Evolutionary conservation across 37 sponge, comb jelly and placozoan species (phyloP), one percentile per base, ranked within the genome.

Genomic region (Halichondria panicea): DNA sequence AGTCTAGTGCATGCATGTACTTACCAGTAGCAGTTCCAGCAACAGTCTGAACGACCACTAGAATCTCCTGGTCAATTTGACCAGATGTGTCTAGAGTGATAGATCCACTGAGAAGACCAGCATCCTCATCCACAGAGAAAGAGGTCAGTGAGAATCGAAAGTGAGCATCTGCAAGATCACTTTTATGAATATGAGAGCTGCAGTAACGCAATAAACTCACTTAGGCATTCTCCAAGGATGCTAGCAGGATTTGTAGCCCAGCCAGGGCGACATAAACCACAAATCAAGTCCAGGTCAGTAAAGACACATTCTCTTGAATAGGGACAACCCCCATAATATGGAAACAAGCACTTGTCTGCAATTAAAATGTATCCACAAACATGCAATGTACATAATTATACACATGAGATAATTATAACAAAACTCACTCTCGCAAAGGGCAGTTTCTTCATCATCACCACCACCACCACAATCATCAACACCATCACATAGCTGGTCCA

Each of bases 391-490:
- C 11, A 59, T 25, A 59, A 8, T 25, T 11, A 8, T 8, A 24
- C 25, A 48, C 13, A 18, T 8, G 11, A 11, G 11, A 59, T 21
- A 25, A n/a, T 59, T 8, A 22, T 12, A 53, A 12, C 13, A 36
- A 18, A 8, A 71, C 71, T 71, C 12, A 71, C 71, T 71, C 19
- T 71, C 71, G 38, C 71, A 71, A 1, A 71, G 32, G 7, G 71
- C 5, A 11, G 48, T 53, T 30, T 71, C 71, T 32, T 71, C 71
- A 52, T 71, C 55, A 18, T 28, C n/a, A n/a, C n/a, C 48, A 71
- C 22, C 55, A 18, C 27, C 7, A 34, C 33, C 35, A 52, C 71
- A 71, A 52, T 71, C 55, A 8, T 31, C 13, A 31, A 34, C 13
- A 18, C 71, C 71, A 71, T 71, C 55, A 53, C 71, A 71, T 31